phyloP scores from a whole-genome alignment of 2,888 invertebrate genomes.

The Tetragonula carbonaria region DNA sequence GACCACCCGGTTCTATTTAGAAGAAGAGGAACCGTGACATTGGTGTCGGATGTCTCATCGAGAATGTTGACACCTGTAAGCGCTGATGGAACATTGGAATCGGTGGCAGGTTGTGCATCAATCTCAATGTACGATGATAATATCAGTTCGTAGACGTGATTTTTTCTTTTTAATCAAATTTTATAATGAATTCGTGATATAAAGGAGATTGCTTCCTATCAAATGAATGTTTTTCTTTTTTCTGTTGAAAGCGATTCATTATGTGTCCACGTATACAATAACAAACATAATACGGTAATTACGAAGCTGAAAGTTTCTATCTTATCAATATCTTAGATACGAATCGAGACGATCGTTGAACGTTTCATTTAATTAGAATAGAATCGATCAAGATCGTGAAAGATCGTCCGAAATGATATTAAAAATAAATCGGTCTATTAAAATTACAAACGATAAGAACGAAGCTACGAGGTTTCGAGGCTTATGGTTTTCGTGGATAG shows the following conservation, averaged over 20 bases:
- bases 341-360: neutral
- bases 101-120: conserved; percentile 15
- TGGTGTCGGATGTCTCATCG: conserved; percentile 72
- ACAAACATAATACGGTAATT: no score
- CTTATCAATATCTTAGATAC: neutral
- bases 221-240: no score
- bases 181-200: no score
- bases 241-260: no score
- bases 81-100: conserved; percentile 39
- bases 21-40: conserved; percentile 60
- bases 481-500: conserved; percentile 16
- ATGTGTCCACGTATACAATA: no score
- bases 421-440: neutral
- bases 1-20: conserved; percentile 74
- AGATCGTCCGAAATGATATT: neutral
- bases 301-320: no score
- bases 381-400: neutral
- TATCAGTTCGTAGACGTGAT: neutral
- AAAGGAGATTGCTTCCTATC: no score
- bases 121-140: neutral
- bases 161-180: neutral
- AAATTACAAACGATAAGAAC: neutral
- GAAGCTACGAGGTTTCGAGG: neutral
- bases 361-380: neutral
- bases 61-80: conserved; percentile 75